These are phyloP conservation scores for Eupithecia inturbata DNA, from an alignment of 2,888 invertebrate species.

Conservation along the genomic window DNA sequence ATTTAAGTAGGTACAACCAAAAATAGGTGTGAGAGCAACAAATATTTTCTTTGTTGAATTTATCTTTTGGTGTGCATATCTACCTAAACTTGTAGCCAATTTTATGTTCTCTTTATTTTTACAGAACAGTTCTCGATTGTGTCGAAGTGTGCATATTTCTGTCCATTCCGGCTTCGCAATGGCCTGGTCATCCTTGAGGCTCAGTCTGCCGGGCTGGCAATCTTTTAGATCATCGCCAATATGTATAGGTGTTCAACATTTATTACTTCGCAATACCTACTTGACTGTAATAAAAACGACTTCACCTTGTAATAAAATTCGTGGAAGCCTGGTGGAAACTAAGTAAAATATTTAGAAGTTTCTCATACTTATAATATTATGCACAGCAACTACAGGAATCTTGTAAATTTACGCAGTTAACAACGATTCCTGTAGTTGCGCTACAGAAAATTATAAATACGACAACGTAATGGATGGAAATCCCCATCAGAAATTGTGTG, in stretches of 20 bases:
- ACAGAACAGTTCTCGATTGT: slow-evolving; percentile 55
- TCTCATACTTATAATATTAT: not conserved
- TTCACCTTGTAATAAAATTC: slow-evolving; percentile 9
- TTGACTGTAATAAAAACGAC: slow-evolving; percentile 6
- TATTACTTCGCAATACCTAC: slow-evolving; percentile 34
- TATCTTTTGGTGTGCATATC: slow-evolving; percentile 23
- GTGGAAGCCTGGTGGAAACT: not conserved
- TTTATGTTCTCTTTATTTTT: slow-evolving; percentile 42
- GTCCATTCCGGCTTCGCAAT: slow-evolving; percentile 79
- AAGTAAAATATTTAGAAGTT: not conserved
- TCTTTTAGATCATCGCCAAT: slow-evolving; percentile 73
- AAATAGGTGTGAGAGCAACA: slow-evolving; percentile 37
- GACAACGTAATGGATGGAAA: not conserved
- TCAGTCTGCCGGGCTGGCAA: slow-evolving; percentile 59
- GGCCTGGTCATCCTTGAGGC: slow-evolving; percentile 80
- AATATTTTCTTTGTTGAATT: slow-evolving; percentile 38
- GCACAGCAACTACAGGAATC: not conserved
- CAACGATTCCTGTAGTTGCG: not conserved
- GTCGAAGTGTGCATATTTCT: slow-evolving; percentile 61
- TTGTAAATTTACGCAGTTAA: not conserved
- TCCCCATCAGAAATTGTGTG: not conserved
- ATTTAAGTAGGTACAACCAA: not conserved
- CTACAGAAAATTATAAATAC: not conserved
- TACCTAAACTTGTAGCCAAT: slow-evolving; percentile 42
- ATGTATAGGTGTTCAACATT: slow-evolving; percentile 44